A percentile compares a stretch with the other conserved stretches of the same genome.
Evolutionary conservation across 2,888 invertebrate genomes (phyloP).

Genomic region (Tipula lateralis): DNA sequence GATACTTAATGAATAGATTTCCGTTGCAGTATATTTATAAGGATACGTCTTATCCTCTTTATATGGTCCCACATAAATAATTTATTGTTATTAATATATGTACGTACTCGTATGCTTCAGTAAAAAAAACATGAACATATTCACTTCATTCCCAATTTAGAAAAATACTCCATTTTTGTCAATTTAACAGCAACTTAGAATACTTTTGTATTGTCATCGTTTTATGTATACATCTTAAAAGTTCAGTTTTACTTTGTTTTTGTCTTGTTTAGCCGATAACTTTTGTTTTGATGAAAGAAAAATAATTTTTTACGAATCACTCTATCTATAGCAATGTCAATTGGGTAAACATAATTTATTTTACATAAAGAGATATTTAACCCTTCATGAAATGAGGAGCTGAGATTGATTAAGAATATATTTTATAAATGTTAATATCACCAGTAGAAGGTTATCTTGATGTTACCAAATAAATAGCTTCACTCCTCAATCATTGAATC

Average conservation of each 20-base stretch:
- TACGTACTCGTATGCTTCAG: not conserved
- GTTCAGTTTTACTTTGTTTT: not conserved
- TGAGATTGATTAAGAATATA: not conserved
- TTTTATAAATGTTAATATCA: not conserved
- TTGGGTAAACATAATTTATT: not conserved
- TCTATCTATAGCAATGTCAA: not conserved
- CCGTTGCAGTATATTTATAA: not conserved
- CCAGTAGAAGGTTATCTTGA: not conserved
- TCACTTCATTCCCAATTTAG: conserved; percentile 20
- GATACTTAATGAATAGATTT: not conserved
- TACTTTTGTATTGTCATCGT: not conserved
- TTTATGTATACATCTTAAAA: not conserved
- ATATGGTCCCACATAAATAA: not conserved
- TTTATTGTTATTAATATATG: not conserved
- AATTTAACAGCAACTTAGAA: not conserved
- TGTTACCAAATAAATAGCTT: not conserved
- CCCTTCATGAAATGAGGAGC: not conserved
- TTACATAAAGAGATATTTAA: not conserved
- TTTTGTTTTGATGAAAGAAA: not conserved
- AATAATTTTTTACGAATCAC: not conserved
- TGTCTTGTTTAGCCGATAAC: not conserved
- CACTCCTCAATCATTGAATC: not conserved
- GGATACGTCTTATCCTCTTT: not conserved
- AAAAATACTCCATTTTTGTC: conserved; percentile 27
- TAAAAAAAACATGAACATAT: not conserved